These are phyloP conservation scores for Grammomys surdaster DNA, from an alignment of 2,113 vertebrate species.

Conservation along the genomic window DNA sequence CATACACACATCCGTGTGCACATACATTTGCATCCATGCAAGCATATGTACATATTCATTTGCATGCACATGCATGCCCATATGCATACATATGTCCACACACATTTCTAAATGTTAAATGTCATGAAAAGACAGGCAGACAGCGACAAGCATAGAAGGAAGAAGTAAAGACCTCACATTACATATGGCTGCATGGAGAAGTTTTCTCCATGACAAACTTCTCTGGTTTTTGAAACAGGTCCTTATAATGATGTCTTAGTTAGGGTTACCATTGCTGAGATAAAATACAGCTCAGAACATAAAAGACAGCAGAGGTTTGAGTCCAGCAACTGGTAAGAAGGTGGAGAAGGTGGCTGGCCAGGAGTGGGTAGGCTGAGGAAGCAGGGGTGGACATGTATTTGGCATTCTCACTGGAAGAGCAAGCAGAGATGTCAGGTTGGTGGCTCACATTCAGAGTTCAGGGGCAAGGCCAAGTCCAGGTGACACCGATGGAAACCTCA, in stretches of 20 bases:
- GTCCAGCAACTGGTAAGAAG: neutral
- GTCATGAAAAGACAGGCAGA: neutral
- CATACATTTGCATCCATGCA: neutral
- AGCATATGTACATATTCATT: neutral
- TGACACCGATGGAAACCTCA: neutral
- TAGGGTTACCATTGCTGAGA: neutral
- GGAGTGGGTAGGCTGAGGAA: neutral
- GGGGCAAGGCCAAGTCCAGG: neutral
- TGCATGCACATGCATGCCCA: neutral
- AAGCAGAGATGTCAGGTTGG: neutral
- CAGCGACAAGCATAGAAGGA: neutral
- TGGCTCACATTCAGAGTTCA: neutral
- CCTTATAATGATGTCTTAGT: neutral
- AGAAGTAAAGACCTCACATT: neutral
- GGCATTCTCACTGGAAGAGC: neutral
- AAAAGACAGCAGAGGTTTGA: neutral
- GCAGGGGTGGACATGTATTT: neutral
- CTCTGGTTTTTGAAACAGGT: neutral
- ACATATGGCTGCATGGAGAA: neutral
- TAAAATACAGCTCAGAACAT: neutral
- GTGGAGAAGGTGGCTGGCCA: neutral
- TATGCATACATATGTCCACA: neutral
- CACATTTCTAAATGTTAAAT: neutral
- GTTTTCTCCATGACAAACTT: neutral
- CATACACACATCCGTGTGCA: neutral